A percentile compares a stretch with the other conserved stretches of the same genome.
These are phyloP conservation scores for Amphipyra tragopoginis DNA, from an alignment of 2,888 invertebrate species.

Conservation along the genomic window DNA sequence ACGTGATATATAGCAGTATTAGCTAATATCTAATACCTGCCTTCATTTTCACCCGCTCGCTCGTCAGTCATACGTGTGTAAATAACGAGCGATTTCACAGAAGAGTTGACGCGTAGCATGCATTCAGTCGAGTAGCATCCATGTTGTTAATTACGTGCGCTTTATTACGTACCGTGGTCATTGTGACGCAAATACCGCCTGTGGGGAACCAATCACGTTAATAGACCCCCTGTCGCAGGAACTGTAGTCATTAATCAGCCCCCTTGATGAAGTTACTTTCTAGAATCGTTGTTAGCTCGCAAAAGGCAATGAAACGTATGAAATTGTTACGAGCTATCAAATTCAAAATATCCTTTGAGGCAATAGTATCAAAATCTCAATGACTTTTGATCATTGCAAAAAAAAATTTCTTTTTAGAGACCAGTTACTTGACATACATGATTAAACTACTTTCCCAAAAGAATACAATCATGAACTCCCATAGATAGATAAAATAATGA, in stretches of 20 bases:
- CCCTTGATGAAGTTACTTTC: too few relatives aligned
- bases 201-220: constrained; percentile 8
- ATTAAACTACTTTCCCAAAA: too few relatives aligned
- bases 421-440: too few relatives aligned
- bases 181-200: constrained; percentile 25
- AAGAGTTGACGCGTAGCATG: constrained; percentile 38
- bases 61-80: constrained; percentile 4
- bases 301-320: too few relatives aligned
- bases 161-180: constrained; percentile 30
- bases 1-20: not conserved
- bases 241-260: not conserved
- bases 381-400: too few relatives aligned
- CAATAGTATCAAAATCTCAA: too few relatives aligned
- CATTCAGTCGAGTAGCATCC: constrained; percentile 30
- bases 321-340: too few relatives aligned
- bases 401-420: too few relatives aligned
- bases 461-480: too few relatives aligned
- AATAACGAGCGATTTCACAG: constrained; percentile 44
- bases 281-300: too few relatives aligned
- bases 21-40: not conserved
- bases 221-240: not conserved
- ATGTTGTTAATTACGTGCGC: constrained; percentile 27
- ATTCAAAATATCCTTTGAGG: too few relatives aligned
- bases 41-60: constrained; percentile 6
- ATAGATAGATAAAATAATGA: too few relatives aligned